Evolutionary conservation across 2,797 vertebrate species (phyloP), one percentile per base, ranked within the genome.

Genomic region (Megaceryle alcyon): DNA sequence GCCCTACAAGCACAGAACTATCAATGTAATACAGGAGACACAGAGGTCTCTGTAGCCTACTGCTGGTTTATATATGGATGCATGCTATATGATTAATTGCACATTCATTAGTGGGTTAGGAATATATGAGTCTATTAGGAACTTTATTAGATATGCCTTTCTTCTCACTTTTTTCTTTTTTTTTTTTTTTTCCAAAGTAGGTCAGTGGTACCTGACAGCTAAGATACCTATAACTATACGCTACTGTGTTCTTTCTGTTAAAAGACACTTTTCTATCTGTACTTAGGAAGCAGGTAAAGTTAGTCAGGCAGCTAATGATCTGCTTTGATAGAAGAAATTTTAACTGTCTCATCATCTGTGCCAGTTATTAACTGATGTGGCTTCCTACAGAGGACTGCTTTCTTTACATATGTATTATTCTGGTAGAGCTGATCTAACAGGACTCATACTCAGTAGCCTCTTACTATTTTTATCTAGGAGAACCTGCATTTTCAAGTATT

Each of bases 291-390:
- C 33, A 80, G 57, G 41, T 25, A 8, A 84, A 92, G 79, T 78
- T 83, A 82, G 77, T 53, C 86, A 91, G 77, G 77, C 37, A 87
- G 69, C 44, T 92, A 95, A 93, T 15, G 37, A 83, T 20, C 37
- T 77, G 79, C 82, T 81, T 75, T 71, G 41, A 77, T 10, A 8
- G 4, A 89, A 93, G 64, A 61, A 68, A 71, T 81, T 61, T 69
- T 33, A 78, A 56, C 59, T 65, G 31, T 76, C 29, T 64, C 51
- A 54, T 64, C 75, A 66, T 85, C 82, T n/a, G 39, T 91, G 61
- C 37, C 61, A 53, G 46, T 90, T 46, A 90, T 20, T 54, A 78
- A 39, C 31, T 80, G 69, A 68, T 59, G 41, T 22, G 65, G 14
- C 23, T 72, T 28, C 46, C 88, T 51, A 49, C 29, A 75, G 44